phyloP scores from a whole-genome alignment of 2,888 invertebrate genomes.

The Melangyna quadrimaculata region DNA sequence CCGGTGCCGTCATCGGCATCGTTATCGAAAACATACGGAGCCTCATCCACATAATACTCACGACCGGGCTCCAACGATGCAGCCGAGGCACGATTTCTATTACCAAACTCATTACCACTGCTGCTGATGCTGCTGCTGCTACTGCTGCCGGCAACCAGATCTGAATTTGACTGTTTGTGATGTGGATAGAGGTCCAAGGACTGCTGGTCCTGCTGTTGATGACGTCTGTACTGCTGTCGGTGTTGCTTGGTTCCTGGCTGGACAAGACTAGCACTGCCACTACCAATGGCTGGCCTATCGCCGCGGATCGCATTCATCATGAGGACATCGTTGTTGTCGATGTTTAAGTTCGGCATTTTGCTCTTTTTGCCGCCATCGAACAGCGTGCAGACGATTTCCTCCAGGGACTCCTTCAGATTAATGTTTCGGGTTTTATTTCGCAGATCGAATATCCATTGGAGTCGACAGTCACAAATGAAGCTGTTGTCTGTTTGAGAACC shows the following conservation, averaged over 20 bases:
- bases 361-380: slow-evolving; percentile 77
- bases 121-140: slow-evolving; percentile 59
- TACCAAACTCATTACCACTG: slow-evolving; percentile 66
- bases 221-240: slow-evolving; percentile 65
- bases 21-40: slow-evolving; percentile 69
- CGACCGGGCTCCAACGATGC: slow-evolving; percentile 58
- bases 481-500: slow-evolving; percentile 87
- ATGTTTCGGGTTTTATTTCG: slow-evolving; percentile 88
- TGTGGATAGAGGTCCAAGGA: slow-evolving; percentile 58
- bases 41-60: slow-evolving; percentile 73
- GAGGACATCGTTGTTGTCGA: slow-evolving; percentile 68
- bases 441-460: slow-evolving; percentile 90
- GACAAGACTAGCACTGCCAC: background rate
- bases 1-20: slow-evolving; percentile 41
- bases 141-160: slow-evolving; percentile 74
- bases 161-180: slow-evolving; percentile 73
- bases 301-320: slow-evolving; percentile 69
- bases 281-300: slow-evolving; percentile 47
- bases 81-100: slow-evolving; percentile 67
- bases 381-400: slow-evolving; percentile 87
- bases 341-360: slow-evolving; percentile 58
- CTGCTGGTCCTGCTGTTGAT: slow-evolving; percentile 56
- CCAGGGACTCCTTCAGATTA: slow-evolving; percentile 86
- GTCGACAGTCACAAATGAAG: slow-evolving; percentile 91
- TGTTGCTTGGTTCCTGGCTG: slow-evolving; percentile 49